These are phyloP conservation scores for Myrmecophaga tridactyla DNA, from an alignment of 2,113 vertebrate genomes.

Conservation along the genomic window DNA sequence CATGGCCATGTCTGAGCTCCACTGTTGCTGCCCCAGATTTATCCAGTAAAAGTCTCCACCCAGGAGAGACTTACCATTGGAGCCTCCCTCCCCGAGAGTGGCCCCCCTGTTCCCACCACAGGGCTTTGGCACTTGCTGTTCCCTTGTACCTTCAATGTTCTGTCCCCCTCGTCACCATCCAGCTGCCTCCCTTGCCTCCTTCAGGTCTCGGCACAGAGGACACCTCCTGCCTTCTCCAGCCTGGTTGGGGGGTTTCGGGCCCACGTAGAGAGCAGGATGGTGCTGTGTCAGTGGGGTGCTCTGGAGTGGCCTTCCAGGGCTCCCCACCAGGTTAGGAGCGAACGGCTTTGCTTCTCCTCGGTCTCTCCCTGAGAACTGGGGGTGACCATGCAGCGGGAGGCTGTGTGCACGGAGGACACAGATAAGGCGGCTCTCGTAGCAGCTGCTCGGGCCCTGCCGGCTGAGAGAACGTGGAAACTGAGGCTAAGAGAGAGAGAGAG, in stretches of 20 bases:
- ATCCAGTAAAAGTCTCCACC: background rate
- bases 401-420: no score
- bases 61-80: background rate
- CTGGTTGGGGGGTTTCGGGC: no score
- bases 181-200: background rate
- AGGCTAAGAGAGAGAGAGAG: no score
- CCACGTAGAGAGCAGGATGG: background rate
- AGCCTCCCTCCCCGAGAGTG: background rate
- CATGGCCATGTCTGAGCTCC: background rate
- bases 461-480: background rate
- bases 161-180: background rate
- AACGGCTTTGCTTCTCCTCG: background rate
- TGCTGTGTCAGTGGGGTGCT: accelerated
- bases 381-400: no score
- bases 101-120: accelerated
- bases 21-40: background rate
- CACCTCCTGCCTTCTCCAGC: background rate
- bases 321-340: background rate
- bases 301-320: background rate
- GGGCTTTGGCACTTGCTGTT: background rate
- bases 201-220: background rate
- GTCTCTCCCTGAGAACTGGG: background rate
- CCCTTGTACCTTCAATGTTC: no score
- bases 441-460: no score
- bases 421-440: background rate